Percentiles rank a stretch among this genome's conserved stretches.
These are phyloP conservation scores for Latrodectus hesperus DNA, from an alignment of 2,888 invertebrate species.

Conservation along the genomic window DNA sequence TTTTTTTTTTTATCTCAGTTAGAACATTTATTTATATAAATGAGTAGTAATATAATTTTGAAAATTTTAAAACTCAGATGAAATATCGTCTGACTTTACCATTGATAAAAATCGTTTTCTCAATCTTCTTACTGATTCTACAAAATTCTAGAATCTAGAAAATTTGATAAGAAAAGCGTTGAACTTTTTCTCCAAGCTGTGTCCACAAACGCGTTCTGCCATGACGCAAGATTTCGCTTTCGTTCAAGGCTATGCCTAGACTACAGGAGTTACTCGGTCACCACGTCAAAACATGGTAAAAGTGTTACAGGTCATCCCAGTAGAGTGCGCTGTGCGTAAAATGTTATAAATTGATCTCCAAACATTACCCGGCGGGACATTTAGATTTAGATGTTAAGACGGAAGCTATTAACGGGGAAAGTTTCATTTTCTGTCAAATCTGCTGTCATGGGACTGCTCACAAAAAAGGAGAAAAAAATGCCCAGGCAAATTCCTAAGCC, in stretches of 20 bases:
- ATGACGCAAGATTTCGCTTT: slow-evolving; percentile 39
- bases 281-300: slow-evolving; percentile 18
- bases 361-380: background rate
- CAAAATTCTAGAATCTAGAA: too few relatives aligned
- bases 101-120: too few relatives aligned
- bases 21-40: too few relatives aligned
- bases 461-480: slow-evolving; percentile 41
- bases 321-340: slow-evolving; percentile 15
- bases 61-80: too few relatives aligned
- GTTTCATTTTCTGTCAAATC: background rate
- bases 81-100: too few relatives aligned
- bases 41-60: too few relatives aligned
- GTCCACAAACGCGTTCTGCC: slow-evolving; percentile 2
- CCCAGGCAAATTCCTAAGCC: slow-evolving; percentile 69
- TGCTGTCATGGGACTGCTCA: slow-evolving; percentile 25
- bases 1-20: too few relatives aligned
- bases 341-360: slow-evolving; percentile 52
- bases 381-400: slow-evolving; percentile 10
- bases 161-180: too few relatives aligned
- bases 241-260: slow-evolving; percentile 54
- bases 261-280: slow-evolving; percentile 46
- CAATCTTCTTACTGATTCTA: too few relatives aligned
- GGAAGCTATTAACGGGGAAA: background rate
- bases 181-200: too few relatives aligned
- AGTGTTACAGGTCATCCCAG: slow-evolving; percentile 46